These are phyloP conservation scores for Tor tambroides DNA, from an alignment of 2,113 vertebrate genomes.

Conservation along the genomic window DNA sequence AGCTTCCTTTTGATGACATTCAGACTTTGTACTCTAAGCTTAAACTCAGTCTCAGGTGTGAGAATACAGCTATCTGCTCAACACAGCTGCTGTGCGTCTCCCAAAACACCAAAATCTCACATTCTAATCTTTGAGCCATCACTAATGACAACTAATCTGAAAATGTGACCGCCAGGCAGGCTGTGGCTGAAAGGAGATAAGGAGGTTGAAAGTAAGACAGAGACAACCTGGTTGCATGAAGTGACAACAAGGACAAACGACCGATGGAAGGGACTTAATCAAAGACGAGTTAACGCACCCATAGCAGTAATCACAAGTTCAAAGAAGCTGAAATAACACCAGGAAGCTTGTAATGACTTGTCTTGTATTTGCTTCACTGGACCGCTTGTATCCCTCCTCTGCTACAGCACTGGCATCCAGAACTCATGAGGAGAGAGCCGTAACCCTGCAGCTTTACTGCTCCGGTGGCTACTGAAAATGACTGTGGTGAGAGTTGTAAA, in stretches of 20 bases:
- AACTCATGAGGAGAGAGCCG: conserved; percentile 14
- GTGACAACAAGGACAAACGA: conserved; percentile 28
- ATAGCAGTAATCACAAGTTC: neutral
- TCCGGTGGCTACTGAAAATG: conserved; percentile 15
- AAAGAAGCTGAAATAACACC: conserved; percentile 10
- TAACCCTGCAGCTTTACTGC: conserved; percentile 48
- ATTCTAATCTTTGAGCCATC: conserved; percentile 38
- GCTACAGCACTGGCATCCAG: conserved; percentile 4
- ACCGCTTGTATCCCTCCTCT: neutral
- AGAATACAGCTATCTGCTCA: conserved; percentile 40
- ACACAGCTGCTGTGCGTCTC: conserved; percentile 19
- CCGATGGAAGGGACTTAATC: conserved; percentile 33
- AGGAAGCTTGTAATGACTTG: neutral
- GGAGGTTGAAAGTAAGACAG: conserved; percentile 44
- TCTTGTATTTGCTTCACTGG: neutral
- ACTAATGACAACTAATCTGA: conserved; percentile 50
- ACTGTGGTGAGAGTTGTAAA: conserved; percentile 52
- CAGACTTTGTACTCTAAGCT: neutral
- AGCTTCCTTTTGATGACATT: conserved; percentile 1
- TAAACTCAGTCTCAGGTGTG: conserved; percentile 29
- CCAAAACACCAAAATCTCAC: conserved; percentile 26
- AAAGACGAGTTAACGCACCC: conserved; percentile 18
- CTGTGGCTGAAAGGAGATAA: conserved; percentile 45
- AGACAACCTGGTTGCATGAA: conserved; percentile 37
- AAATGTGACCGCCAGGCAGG: conserved; percentile 27